Percentiles rank a stretch among this genome's conserved stretches.
These are phyloP conservation scores for Arge pagana DNA, from an alignment of 2,888 invertebrate species.

Conservation along the genomic window DNA sequence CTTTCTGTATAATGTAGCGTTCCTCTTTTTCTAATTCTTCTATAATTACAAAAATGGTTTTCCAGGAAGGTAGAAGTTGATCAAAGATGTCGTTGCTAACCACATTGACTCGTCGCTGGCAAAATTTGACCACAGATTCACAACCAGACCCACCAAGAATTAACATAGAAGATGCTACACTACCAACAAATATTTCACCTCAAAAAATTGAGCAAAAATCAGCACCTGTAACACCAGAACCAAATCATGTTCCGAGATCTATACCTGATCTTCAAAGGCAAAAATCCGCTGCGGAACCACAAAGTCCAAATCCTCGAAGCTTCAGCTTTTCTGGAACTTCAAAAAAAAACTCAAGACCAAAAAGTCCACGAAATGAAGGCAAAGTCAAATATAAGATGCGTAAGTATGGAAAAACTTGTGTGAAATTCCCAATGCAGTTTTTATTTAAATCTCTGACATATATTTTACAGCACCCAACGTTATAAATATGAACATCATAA, in stretches of 20 bases:
- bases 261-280: slow-evolving; percentile 10
- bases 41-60: too few species aligned
- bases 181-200: neutral
- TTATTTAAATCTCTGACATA: neutral
- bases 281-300: slow-evolving; percentile 4
- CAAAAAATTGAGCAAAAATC: slow-evolving; percentile 15
- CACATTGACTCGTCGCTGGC: slow-evolving; percentile 57
- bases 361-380: slow-evolving; percentile 14
- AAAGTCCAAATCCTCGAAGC: neutral
- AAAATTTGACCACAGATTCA: slow-evolving; percentile 62
- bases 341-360: slow-evolving; percentile 6
- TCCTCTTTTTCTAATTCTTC: neutral
- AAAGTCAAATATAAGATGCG: slow-evolving; percentile 18
- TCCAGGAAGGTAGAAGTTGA: too few species aligned
- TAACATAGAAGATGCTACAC: slow-evolving; percentile 30
- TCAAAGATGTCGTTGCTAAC: slow-evolving; percentile 41
- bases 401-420: neutral
- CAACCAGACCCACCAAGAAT: slow-evolving; percentile 60
- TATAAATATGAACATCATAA: slow-evolving; percentile 48
- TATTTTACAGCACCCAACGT: slow-evolving; percentile 32
- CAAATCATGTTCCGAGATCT: neutral
- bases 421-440: too few species aligned
- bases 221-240: slow-evolving; percentile 9
- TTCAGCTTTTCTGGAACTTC: neutral
- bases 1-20: too few species aligned